Evolutionary conservation across 2,888 invertebrate genomes (phyloP).

Genomic region (Rotaria sp.): DNA sequence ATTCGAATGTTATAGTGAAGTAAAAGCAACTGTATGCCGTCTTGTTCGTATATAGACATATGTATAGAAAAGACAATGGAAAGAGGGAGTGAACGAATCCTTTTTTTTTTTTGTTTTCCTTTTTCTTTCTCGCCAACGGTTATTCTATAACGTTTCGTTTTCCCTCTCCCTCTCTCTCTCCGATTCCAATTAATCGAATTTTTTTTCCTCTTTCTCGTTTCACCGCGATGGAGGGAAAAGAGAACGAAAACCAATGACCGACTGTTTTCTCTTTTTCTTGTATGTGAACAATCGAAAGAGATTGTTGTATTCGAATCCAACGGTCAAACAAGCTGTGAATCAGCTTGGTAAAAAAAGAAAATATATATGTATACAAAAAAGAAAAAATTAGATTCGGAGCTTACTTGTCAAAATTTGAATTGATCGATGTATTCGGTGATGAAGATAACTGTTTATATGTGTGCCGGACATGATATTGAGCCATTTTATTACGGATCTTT

Average conservation of each 20-base stretch:
- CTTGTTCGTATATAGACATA: neutral
- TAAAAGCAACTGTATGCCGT: neutral
- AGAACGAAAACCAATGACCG: neutral
- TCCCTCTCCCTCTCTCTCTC: neutral
- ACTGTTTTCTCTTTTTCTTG: neutral
- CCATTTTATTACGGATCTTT: neutral
- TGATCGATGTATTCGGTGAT: neutral
- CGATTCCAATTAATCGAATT: slow-evolving; percentile 11
- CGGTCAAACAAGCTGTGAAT: slow-evolving; percentile 1
- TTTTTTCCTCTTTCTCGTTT: neutral
- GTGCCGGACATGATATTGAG: neutral
- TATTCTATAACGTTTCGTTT: slow-evolving; percentile 14
- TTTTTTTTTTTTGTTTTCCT: neutral
- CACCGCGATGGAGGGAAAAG: neutral
- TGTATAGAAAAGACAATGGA: neutral
- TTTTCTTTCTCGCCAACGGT: slow-evolving; percentile 19
- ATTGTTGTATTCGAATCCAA: slow-evolving; percentile 6
- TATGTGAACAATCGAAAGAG: neutral
- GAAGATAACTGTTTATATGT: neutral
- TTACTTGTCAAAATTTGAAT: neutral
- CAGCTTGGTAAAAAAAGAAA: neutral
- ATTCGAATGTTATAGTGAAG: neutral
- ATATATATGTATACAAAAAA: neutral
- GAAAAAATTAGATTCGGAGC: neutral
- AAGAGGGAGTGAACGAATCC: neutral